Evolutionary conservation across 2,888 invertebrate species (phyloP), one percentile per base, ranked within the genome.

Genomic region (Eupelmus urozonus): DNA sequence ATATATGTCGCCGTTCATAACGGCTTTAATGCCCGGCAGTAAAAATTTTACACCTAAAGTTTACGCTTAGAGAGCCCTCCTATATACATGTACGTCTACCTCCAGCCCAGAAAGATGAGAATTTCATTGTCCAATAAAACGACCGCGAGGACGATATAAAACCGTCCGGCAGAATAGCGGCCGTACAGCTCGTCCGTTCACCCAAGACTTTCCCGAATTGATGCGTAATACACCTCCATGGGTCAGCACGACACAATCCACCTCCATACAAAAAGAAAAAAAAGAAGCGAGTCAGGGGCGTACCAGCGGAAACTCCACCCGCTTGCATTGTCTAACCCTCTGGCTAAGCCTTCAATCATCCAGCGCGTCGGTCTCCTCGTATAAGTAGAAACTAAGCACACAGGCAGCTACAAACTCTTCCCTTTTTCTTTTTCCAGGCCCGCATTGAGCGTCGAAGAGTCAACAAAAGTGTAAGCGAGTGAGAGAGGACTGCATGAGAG

Each of bases 121-220:
- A 70, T 55, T 70, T 70, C 45, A 59, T 70, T 59, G 59, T 20
- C 13, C 11, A 59, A 59, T 70, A 70, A 70, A 59, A 57, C 40
- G 29, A 4, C 34, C 34, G 23, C 13, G 57, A 25, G 53, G 20
- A 20, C n/a, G n/a, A 20, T 53, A n/a, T 9, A 20, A 20, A 2
- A n/a, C 49, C n/a, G n/a, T n/a, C 0, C 23, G n/a, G 63, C 13
- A n/a, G 34, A 40, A 63, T 40, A 67, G 20, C 25, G 7, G 1
- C 51, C 9, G 25, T 42, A n/a, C 23, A 45, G n/a, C n/a, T n/a
- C n/a, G n/a, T n/a, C n/a, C n/a, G n/a, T n/a, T n/a, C n/a, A n/a
- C n/a, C n/a, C n/a, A 51, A 29, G n/a, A 27, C 3, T n/a, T 9
- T 29, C 29, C 34, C 29, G 18, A 66, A 53, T 18, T 53, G 53